phyloP scores from a whole-genome alignment of 2,797 vertebrate genomes.

The Clarias pachynema region DNA sequence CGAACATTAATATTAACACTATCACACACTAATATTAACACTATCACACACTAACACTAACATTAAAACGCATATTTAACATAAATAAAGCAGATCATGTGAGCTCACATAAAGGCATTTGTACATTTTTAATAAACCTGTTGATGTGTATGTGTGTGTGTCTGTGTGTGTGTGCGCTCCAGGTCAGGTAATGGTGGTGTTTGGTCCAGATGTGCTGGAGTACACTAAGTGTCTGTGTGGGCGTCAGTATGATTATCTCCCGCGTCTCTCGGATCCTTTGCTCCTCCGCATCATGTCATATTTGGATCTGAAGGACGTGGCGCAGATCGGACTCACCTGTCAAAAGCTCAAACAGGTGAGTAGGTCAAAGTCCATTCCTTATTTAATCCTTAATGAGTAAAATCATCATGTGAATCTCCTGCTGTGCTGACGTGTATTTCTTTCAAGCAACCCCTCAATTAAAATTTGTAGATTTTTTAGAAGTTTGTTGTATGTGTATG shows the following conservation, averaged over 20 bases:
- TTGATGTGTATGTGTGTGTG: neutral
- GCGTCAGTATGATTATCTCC: slow-evolving; percentile 82
- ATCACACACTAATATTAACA: neutral
- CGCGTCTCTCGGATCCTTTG: slow-evolving; percentile 76
- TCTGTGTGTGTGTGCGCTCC: slow-evolving; percentile 24
- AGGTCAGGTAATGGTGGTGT: slow-evolving; percentile 77
- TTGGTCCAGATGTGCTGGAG: slow-evolving; percentile 73
- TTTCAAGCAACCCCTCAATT: too few species aligned
- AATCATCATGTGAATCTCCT: too few species aligned
- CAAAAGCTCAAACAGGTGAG: slow-evolving; percentile 69
- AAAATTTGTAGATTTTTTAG: too few species aligned
- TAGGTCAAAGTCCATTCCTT: neutral
- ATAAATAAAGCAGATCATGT: neutral
- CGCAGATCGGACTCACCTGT: slow-evolving; percentile 79
- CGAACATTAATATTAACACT: neutral
- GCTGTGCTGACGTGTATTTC: too few species aligned
- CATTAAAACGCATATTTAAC: too few species aligned
- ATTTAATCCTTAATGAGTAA: too few species aligned
- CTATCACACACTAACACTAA: slow-evolving; percentile 1
- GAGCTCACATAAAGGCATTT: neutral
- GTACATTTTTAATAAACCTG: neutral
- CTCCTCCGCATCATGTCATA: slow-evolving; percentile 80
- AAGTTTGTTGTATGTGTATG: too few species aligned
- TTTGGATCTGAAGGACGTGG: slow-evolving; percentile 83
- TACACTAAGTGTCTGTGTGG: slow-evolving; percentile 77